Evolutionary conservation across 30 jellyfish, hydroid and myxozoan genomes (phyloP).

Genomic region (Aurelia aurita): DNA sequence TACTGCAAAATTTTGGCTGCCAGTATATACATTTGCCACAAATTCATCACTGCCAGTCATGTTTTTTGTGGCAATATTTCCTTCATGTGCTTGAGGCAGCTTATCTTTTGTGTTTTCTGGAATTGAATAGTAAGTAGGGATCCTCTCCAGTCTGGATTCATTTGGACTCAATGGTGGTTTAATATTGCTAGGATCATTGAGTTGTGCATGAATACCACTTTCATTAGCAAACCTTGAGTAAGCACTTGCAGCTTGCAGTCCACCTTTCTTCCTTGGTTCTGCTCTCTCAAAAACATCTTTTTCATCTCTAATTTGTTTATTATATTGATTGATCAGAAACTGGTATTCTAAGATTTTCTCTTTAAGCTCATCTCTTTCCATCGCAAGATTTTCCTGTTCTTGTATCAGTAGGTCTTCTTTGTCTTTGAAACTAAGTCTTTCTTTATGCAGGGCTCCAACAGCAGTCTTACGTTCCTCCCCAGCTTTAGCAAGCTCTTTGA

Average conservation of each 20-base stretch:
- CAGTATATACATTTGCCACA: no score
- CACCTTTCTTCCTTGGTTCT: no score
- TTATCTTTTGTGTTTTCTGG: background rate
- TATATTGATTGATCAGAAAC: slow-evolving; percentile 48
- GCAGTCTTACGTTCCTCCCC: slow-evolving; percentile 87
- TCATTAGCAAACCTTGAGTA: no score
- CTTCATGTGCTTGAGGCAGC: background rate
- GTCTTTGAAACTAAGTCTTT: slow-evolving; percentile 49
- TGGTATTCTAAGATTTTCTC: slow-evolving; percentile 68
- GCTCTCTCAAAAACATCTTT: background rate
- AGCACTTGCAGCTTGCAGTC: no score
- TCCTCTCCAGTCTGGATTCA: slow-evolving; percentile 3
- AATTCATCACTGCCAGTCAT: background rate
- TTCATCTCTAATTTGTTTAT: slow-evolving; percentile 45
- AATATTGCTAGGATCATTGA: background rate
- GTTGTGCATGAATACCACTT: no score
- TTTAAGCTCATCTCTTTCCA: slow-evolving; percentile 67
- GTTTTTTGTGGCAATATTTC: background rate
- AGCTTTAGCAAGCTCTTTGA: slow-evolving; percentile 85
- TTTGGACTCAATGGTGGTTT: background rate
- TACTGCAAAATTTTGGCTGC: no score
- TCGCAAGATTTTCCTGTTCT: slow-evolving; percentile 55
- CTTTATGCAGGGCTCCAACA: slow-evolving; percentile 52
- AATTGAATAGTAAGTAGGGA: slow-evolving; percentile 38
- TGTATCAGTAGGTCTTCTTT: slow-evolving; percentile 34